Conservation (phyloP, 2,888 invertebrate genomes). For the Tipula helvola region DNA sequence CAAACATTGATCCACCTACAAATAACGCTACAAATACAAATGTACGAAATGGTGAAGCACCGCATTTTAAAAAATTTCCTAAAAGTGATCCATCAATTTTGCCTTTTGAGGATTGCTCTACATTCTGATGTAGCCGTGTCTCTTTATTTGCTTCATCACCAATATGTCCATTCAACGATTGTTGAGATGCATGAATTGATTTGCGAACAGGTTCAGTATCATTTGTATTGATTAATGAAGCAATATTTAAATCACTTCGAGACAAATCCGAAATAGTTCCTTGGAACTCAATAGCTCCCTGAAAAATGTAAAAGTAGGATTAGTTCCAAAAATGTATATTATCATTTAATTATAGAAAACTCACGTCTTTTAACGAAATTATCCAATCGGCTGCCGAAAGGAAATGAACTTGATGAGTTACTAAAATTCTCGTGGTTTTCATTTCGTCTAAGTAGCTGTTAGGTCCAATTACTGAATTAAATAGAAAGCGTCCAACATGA, state of each 20-base stretch:
- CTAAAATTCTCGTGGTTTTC: slow-evolving; percentile 50
- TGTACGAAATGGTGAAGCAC: neutral
- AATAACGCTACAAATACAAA: slow-evolving; percentile 25
- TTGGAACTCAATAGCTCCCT: slow-evolving; percentile 38
- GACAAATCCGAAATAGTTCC: slow-evolving; percentile 37
- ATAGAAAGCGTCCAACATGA: slow-evolving; percentile 56
- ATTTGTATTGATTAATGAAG: slow-evolving; percentile 35
- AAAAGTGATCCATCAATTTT: slow-evolving; percentile 30
- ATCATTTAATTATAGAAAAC: slow-evolving; percentile 17
- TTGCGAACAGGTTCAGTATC: slow-evolving; percentile 21
- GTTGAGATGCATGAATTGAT: slow-evolving; percentile 15
- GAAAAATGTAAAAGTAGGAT: neutral
- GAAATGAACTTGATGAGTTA: slow-evolving; percentile 68
- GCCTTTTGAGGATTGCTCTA: slow-evolving; percentile 36
- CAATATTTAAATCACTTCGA: slow-evolving; percentile 38
- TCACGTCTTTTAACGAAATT: slow-evolving; percentile 45
- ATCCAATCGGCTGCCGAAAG: slow-evolving; percentile 44
- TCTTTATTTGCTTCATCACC: neutral
- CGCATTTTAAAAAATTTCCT: neutral
- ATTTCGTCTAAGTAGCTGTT: slow-evolving; percentile 37
- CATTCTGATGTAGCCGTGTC: neutral
- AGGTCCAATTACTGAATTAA: slow-evolving; percentile 47
- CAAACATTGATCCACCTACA: slow-evolving; percentile 43
- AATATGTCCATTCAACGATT: neutral
- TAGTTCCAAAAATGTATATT: slow-evolving; percentile 18